Base-by-base conservation (phyloP, 2,113 vertebrate genomes). In the Nesogale talazaci region DNA sequence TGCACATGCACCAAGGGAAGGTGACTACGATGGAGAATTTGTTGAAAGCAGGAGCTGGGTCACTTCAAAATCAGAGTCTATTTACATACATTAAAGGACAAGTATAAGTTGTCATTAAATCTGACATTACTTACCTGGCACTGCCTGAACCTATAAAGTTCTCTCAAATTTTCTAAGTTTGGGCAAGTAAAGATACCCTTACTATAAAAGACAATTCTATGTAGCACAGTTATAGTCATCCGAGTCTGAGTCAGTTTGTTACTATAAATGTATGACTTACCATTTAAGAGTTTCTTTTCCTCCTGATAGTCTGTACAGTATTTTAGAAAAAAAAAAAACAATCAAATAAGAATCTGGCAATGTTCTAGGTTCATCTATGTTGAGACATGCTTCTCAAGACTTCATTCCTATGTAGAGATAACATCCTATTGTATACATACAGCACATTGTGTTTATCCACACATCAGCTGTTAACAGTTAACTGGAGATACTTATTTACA, bases 251-350 rank as follows among this genome's bases (percentile, higher is more conserved):
- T 82, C 27, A 40, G 52, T 90, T 0, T 0, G 46, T 82, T 92
- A 69, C 86, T 77, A 40, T 74, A 56, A 91, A 92, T 46, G 29
- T 81, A 79, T 52, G 23, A 98, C 98, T 98, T 97, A 98, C 98
- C 98, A 96, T 98, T 98, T 95, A 98, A 95, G 74, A 94, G 83
- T 88, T 96, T 97, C 95, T 96, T 97, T 91, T 97, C 97, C 96
- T 97, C 98, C 93, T 27, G 89, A 95, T 65, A 83, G 82, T 70
- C 86, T 98, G 96, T 96, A 93, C 9, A 96, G 92, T 61, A 38
- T 97, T 92, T 87, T 93, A 96, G 94, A 89, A 86, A 96, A 96
- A 94, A 85, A 94, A 9, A 52, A 52, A 52, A 52, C 46, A 93
- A 69, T 65, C 36, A 95, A n/a, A 6, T 94, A 87, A 94, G 46